Conservation (phyloP, 2,888 invertebrate species). For the Cinara cedri region DNA sequence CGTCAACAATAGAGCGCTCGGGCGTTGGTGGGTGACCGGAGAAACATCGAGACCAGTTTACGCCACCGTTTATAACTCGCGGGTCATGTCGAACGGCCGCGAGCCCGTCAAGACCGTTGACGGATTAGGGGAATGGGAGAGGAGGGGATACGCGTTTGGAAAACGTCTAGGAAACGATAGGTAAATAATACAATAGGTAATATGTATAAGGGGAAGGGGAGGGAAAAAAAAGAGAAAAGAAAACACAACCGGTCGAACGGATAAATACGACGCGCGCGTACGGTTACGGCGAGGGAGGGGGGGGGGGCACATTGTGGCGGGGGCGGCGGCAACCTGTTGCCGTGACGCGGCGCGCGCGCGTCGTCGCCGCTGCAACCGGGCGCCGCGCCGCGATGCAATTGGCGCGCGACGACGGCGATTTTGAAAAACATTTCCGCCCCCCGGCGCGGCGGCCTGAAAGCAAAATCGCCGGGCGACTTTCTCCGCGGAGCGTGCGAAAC, state of each 20-base stretch:
- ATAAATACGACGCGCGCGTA: neutral
- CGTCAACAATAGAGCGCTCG: no score
- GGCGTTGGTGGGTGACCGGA: no score
- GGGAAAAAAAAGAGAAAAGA: neutral
- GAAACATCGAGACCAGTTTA: no score
- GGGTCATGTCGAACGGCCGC: no score
- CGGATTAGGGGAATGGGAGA: no score
- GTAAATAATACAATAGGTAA: no score
- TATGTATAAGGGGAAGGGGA: no score
- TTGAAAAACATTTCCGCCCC: neutral
- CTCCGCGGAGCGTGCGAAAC: neutral
- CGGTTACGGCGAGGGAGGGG: neutral
- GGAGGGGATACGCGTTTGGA: no score
- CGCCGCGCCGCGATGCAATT: no score
- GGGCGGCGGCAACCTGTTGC: neutral
- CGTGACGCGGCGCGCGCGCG: neutral
- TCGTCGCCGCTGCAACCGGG: neutral
- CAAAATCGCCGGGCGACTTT: neutral
- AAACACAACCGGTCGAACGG: neutral
- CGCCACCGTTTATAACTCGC: no score
- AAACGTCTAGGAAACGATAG: no score
- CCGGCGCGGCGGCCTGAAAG: neutral
- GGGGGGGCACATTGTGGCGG: neutral
- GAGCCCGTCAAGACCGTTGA: no score
- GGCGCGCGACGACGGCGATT: neutral